phyloP scores from a whole-genome alignment of 2,797 vertebrate genomes.

The Alcedo atthis region DNA sequence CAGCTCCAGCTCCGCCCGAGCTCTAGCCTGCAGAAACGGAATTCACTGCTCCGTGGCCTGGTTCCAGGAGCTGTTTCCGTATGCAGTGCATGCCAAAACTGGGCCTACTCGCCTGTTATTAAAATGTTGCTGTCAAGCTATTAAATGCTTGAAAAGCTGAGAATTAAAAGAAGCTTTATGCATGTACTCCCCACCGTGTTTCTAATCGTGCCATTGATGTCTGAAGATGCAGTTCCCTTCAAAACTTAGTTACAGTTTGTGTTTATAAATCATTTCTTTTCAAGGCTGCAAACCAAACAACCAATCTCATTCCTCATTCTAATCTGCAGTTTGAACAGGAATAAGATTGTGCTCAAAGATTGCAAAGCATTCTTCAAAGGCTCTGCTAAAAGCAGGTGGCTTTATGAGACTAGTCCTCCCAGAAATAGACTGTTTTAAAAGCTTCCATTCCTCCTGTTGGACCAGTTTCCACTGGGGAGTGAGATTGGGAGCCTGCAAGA shows the following conservation, averaged over 20 bases:
- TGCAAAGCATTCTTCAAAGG: slow-evolving; percentile 34
- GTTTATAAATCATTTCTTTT: slow-evolving; percentile 62
- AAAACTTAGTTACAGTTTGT: slow-evolving; percentile 71
- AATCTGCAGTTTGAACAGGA: slow-evolving; percentile 17
- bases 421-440: background rate
- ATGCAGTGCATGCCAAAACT: slow-evolving; percentile 60
- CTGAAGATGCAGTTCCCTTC: slow-evolving; percentile 52
- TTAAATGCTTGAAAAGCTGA: slow-evolving; percentile 71
- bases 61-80: slow-evolving; percentile 69
- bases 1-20: slow-evolving; percentile 19
- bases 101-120: slow-evolving; percentile 72
- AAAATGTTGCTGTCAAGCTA: slow-evolving; percentile 73
- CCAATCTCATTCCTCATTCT: background rate
- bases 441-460: background rate
- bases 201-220: slow-evolving; percentile 50
- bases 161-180: slow-evolving; percentile 72
- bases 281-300: slow-evolving; percentile 16
- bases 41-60: slow-evolving; percentile 57
- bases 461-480: slow-evolving; percentile 23
- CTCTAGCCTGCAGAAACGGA: slow-evolving; percentile 65
- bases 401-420: slow-evolving; percentile 15
- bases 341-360: background rate
- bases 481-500: background rate
- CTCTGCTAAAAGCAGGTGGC: slow-evolving; percentile 31
- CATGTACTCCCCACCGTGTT: slow-evolving; percentile 42